Base-by-base conservation (phyloP, 2,113 vertebrate species). In the Mionectes macconnelli region DNA sequence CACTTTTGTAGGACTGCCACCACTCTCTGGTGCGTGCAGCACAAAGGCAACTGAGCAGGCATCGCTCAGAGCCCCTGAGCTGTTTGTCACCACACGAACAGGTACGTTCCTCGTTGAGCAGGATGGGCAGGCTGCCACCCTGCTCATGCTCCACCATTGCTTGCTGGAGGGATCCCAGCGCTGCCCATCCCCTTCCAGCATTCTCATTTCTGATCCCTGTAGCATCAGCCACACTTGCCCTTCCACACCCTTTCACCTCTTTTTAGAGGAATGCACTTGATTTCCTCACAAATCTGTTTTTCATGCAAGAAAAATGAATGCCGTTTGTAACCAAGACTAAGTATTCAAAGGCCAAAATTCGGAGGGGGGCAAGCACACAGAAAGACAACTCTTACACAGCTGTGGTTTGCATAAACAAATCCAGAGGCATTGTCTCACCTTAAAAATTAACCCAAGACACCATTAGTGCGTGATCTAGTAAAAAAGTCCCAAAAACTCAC, bases 91-190 rank as follows among this genome's bases (percentile, higher is more conserved):
- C 12, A 23, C 50, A n/a, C 0, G 0, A 35, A n/a, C 20, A 12
- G 0, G 0, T 4, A 22, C 8, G 3, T 39, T 33, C 13, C 9
- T 13, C 1, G 0, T 18, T 4, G 12, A 27, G 20, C 12, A 4
- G 50, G 30, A 59, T 22, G 30, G n/a, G 33, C 35, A 56, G 45
- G 24, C 39, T 62, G 39, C 15, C 31, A 39, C 35, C n/a, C 22
- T 13, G 10, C 49, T 63, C 0, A 0, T 2, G 9, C 4, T 52
- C 17, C n/a, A 12, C 25, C 9, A 37, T 4, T 4, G 0, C 8
- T 27, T 70, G 44, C 55, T 6, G 28, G n/a, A 39, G 33, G 28
- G 40, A 44, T 9, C 18, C 27, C 42, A 68, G 33, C 53, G 10
- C 47, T 50, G 39, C 23, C 33, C 1, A 1, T 9, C 10, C 31